A percentile compares a stretch with the other conserved stretches of the same genome.
Evolutionary conservation across 2,888 invertebrate genomes (phyloP).

Genomic region (Exephanes ischioxanthus): DNA sequence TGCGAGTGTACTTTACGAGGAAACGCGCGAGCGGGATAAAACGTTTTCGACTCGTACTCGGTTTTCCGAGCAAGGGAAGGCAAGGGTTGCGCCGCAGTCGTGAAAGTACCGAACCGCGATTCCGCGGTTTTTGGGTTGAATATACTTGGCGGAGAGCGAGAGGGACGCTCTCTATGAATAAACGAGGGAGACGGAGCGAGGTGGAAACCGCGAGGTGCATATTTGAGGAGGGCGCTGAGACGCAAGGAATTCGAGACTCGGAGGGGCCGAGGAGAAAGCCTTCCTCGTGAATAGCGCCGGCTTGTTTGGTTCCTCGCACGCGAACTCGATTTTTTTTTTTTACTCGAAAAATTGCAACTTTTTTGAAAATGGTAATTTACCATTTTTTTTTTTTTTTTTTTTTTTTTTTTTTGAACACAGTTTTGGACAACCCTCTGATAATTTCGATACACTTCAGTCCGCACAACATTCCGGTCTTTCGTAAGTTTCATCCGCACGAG

Average conservation of each 20-base stretch:
- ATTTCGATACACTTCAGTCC: too few relatives aligned
- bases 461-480: too few relatives aligned
- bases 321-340: too few relatives aligned
- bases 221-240: slow-evolving; percentile 68
- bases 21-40: not conserved
- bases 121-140: slow-evolving; percentile 61
- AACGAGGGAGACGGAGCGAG: slow-evolving; percentile 60
- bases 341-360: not conserved
- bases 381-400: not conserved
- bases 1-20: not conserved
- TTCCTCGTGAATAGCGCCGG: slow-evolving; percentile 39
- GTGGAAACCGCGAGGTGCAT: slow-evolving; percentile 67
- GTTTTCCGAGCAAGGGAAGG: not conserved
- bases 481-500: not conserved
- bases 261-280: slow-evolving; percentile 26
- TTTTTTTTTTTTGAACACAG: not conserved
- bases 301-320: not conserved
- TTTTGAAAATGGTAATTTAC: not conserved
- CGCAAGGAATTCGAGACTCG: slow-evolving; percentile 60
- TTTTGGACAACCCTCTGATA: not conserved
- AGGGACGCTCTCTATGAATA: slow-evolving; percentile 55
- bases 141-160: slow-evolving; percentile 65
- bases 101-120: slow-evolving; percentile 65
- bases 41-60: not conserved
- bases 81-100: slow-evolving; percentile 34